Evolutionary conservation across 2,888 invertebrate genomes (phyloP).

Genomic region (Camptogramma bilineatum): DNA sequence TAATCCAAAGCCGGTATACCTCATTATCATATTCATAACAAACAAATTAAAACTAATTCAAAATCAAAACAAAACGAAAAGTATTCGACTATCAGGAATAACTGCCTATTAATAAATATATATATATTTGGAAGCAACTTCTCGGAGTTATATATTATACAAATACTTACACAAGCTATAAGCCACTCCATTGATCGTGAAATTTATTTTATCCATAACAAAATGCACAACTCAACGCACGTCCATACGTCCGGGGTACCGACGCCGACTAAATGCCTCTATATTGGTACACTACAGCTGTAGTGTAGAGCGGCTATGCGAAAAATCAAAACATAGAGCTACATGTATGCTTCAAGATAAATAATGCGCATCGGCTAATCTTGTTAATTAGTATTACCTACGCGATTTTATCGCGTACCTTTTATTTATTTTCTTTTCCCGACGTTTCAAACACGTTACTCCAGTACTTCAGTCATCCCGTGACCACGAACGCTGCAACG

Average conservation of each 20-base stretch:
- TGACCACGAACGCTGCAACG: too few species aligned
- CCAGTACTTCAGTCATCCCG: too few species aligned
- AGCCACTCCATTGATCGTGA: conserved; percentile 63
- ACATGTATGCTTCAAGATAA: too few species aligned
- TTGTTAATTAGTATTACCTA: too few species aligned
- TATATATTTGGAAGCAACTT: too few species aligned
- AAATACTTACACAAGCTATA: conserved; percentile 60
- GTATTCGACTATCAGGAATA: too few species aligned
- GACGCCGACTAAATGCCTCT: neutral
- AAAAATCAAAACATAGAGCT: too few species aligned
- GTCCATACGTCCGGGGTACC: neutral
- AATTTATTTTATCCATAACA: conserved; percentile 61
- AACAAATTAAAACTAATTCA: neutral
- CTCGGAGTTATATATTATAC: conserved; percentile 7
- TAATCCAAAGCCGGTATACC: too few species aligned
- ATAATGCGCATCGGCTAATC: too few species aligned
- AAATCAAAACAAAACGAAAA: neutral
- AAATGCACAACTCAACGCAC: conserved; percentile 3
- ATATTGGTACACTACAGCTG: neutral
- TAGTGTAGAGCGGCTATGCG: neutral
- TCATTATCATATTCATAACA: neutral
- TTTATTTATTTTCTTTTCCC: too few species aligned
- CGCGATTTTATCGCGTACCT: too few species aligned
- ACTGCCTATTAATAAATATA: neutral
- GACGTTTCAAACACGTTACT: too few species aligned